Conservation (phyloP, 2,888 invertebrate species). For the Drosophila tanythrix region DNA sequence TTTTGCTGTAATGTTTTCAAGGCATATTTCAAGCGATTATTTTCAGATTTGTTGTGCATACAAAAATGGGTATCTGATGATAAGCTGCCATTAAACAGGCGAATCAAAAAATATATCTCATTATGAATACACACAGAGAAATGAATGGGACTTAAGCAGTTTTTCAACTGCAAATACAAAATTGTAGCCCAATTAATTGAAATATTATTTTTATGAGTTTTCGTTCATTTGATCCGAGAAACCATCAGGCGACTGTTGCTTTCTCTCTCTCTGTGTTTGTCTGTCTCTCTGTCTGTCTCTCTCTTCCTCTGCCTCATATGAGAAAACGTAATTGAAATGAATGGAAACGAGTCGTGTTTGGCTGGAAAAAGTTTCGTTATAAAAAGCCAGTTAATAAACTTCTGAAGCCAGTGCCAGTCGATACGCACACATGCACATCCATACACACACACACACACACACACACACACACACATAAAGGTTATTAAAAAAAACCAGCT, state of each 20-base stretch:
- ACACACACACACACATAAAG: neutral
- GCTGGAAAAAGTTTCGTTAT: conserved; percentile 59
- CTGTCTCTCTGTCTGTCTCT: neutral
- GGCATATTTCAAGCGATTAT: neutral
- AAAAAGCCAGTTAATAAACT: conserved; percentile 62
- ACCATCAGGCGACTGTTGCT: neutral
- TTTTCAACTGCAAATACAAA: neutral
- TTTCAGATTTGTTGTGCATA: neutral
- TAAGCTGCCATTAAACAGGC: neutral
- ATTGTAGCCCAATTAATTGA: conserved; percentile 4
- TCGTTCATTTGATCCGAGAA: neutral
- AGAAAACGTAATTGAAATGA: conserved; percentile 54
- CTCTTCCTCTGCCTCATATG: neutral
- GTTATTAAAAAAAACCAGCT: conserved; percentile 12
- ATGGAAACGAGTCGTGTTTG: conserved; percentile 28
- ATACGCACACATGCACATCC: conserved; percentile 1
- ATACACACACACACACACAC: neutral
- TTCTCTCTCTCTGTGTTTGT: neutral
- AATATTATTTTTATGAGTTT: conserved; percentile 5
- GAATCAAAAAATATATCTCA: neutral
- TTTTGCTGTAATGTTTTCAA: neutral
- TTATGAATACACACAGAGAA: neutral
- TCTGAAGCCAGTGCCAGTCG: conserved; percentile 25
- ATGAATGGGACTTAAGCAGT: neutral
- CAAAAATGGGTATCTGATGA: too few relatives aligned